Percentiles rank a stretch among this genome's conserved stretches.
Evolutionary conservation across 2,888 invertebrate species (phyloP).

Genomic region (Ichneumoninae sp.): DNA sequence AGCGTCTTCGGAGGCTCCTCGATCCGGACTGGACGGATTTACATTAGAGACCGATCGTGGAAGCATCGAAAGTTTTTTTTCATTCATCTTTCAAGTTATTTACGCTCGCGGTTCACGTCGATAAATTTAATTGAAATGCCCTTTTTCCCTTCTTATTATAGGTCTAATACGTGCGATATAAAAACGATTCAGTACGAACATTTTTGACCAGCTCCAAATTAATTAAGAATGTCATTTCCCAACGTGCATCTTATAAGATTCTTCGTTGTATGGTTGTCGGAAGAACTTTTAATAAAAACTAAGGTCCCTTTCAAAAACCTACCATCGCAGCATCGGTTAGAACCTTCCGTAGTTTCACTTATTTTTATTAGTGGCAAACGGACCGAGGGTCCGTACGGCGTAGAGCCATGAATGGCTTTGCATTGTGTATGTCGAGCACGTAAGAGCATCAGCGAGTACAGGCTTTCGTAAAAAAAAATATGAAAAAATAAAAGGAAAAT

Average conservation of each 20-base stretch:
- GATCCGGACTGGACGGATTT: not conserved
- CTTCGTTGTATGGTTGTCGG: not conserved
- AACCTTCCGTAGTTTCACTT: conserved; percentile 12
- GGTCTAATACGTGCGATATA: not conserved
- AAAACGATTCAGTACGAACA: not conserved
- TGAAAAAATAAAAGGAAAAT: not conserved
- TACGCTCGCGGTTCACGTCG: not conserved
- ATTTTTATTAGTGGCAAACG: conserved; percentile 8
- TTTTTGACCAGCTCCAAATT: not conserved
- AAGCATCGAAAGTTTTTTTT: not conserved
- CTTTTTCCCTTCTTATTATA: not conserved
- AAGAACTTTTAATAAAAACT: not conserved
- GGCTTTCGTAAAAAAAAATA: conserved; percentile 16
- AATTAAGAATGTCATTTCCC: not conserved
- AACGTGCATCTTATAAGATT: not conserved
- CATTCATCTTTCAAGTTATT: not conserved
- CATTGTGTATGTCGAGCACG: conserved; percentile 43
- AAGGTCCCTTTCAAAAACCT: not conserved
- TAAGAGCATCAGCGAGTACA: conserved; percentile 38
- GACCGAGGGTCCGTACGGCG: not conserved
- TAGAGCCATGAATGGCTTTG: conserved; percentile 22
- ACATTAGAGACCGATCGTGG: not conserved
- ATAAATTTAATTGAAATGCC: not conserved
- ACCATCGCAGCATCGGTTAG: not conserved
- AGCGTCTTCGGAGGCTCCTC: not conserved